Conservation (phyloP, 2,797 vertebrate species). For the Cynodonichthys magdalenae region DNA sequence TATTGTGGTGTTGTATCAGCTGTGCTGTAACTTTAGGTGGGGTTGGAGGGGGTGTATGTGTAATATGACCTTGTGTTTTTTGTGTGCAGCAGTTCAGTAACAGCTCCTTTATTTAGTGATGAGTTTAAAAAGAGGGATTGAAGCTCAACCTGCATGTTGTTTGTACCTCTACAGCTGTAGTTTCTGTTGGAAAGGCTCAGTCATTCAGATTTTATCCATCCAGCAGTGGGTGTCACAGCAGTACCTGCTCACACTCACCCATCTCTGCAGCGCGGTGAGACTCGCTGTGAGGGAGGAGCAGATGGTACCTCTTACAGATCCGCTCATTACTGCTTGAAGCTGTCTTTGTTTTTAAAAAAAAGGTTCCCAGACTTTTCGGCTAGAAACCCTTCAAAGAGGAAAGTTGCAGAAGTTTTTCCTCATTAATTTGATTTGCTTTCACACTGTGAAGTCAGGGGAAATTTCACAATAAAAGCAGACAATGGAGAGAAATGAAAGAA, state of each 20-base stretch:
- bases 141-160: no score
- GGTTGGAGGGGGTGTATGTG: not conserved
- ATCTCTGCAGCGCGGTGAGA: not conserved
- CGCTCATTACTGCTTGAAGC: constrained; percentile 17
- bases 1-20: constrained; percentile 51
- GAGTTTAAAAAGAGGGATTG: no score
- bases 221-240: constrained; percentile 16
- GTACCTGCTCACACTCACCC: constrained; percentile 22
- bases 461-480: constrained; percentile 15
- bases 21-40: constrained; percentile 43
- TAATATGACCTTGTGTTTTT: constrained; percentile 58
- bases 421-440: not conserved
- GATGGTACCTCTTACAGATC: constrained; percentile 22
- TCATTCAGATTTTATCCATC: constrained; percentile 4
- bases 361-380: not conserved
- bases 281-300: constrained; percentile 34
- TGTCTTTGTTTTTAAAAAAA: constrained; percentile 6
- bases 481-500: not conserved
- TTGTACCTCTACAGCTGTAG: no score
- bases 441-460: not conserved
- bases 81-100: constrained; percentile 33
- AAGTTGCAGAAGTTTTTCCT: not conserved
- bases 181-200: no score
- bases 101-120: not conserved
- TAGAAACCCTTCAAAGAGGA: not conserved